Conservation (phyloP, 2,113 vertebrate genomes). For the Alethe castanea region DNA sequence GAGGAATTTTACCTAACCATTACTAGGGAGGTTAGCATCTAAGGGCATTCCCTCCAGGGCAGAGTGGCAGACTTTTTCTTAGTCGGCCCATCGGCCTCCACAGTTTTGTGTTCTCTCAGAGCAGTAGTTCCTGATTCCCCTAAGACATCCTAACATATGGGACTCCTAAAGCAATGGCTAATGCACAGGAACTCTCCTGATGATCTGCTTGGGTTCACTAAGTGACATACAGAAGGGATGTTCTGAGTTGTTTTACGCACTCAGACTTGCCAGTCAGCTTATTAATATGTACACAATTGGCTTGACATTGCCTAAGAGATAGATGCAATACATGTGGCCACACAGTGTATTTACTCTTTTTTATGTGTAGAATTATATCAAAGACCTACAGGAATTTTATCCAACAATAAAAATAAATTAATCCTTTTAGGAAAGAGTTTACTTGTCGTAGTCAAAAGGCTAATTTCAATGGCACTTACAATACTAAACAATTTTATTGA, state of each 20-base stretch:
- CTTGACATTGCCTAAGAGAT: neutral
- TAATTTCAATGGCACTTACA: neutral
- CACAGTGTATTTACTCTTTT: neutral
- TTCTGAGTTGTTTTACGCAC: neutral
- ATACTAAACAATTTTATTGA: neutral
- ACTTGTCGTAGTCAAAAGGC: neutral
- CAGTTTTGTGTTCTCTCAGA: neutral
- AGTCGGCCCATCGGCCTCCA: too few relatives aligned
- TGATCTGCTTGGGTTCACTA: neutral
- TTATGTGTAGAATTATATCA: neutral
- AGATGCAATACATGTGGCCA: neutral
- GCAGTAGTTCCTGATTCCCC: neutral
- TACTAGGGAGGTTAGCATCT: too few relatives aligned
- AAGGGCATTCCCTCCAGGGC: too few relatives aligned
- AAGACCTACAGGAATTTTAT: neutral
- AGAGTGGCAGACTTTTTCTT: too few relatives aligned
- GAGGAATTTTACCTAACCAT: too few relatives aligned
- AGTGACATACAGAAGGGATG: neutral
- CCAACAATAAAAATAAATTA: neutral
- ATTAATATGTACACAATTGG: neutral
- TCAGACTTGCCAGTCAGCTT: neutral
- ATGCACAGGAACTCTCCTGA: neutral
- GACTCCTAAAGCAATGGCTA: neutral
- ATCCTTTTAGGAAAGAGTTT: neutral
- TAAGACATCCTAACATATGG: neutral